Conservation (phyloP, 2,888 invertebrate species). For the Gari tellinella region DNA sequence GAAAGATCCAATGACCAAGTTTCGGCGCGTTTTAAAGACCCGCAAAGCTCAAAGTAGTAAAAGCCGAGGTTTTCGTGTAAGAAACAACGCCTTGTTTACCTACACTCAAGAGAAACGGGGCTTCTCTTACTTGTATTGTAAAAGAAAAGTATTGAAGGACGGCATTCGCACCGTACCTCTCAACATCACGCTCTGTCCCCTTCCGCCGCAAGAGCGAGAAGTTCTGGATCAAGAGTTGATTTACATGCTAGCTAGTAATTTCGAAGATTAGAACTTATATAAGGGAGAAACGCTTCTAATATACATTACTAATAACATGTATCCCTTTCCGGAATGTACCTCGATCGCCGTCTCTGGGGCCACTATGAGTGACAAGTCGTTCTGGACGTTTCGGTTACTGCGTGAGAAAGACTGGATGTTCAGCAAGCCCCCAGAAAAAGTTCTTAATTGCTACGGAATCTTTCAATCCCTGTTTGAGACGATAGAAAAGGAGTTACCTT, state of each 20-base stretch:
- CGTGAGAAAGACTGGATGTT: constrained; percentile 27
- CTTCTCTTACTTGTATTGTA: constrained; percentile 47
- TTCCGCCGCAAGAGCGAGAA: constrained; percentile 10
- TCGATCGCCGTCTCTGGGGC: constrained; percentile 31
- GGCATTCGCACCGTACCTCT: constrained; percentile 43
- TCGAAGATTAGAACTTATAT: constrained; percentile 19
- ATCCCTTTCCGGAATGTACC: constrained; percentile 41
- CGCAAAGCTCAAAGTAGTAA: constrained; percentile 12
- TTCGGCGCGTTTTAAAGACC: constrained; percentile 26
- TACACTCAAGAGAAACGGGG: constrained; percentile 30
- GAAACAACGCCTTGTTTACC: constrained; percentile 26
- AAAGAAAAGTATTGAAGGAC: constrained; percentile 39
- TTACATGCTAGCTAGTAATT: constrained; percentile 17
- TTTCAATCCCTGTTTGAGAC: constrained; percentile 35
- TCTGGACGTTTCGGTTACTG: constrained; percentile 12
- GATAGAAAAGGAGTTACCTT: constrained; percentile 26
- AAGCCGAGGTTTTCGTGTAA: constrained; percentile 27
- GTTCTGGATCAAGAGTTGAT: constrained; percentile 24
- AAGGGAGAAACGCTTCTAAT: background rate
- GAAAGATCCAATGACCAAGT: constrained; percentile 29
- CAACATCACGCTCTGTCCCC: constrained; percentile 40
- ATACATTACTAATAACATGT: constrained; percentile 20
- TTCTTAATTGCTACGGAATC: constrained; percentile 40
- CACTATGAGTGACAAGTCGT: constrained; percentile 16
- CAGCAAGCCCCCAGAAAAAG: constrained; percentile 18